Conservation (phyloP, 92 coral and sea anemone species). For the Scolanthus callimorphus region DNA sequence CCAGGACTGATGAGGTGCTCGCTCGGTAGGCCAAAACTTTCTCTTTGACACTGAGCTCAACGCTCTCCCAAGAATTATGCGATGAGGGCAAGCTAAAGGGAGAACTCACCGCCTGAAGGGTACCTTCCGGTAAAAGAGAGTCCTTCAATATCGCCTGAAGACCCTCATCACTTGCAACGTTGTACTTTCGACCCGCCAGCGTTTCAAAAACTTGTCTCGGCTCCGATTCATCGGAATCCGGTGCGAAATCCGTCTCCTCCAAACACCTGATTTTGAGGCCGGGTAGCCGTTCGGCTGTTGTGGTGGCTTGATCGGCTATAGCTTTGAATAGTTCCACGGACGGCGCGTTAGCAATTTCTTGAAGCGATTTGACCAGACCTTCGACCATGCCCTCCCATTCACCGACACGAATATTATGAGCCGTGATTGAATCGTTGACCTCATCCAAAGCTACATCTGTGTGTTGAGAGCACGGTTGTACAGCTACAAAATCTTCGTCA, state of each 20-base stretch:
- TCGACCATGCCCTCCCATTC: not conserved
- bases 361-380: not conserved
- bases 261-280: constrained; percentile 8
- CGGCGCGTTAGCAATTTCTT: not conserved
- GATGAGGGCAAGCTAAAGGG: too few species aligned
- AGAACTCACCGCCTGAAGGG: constrained; percentile 3
- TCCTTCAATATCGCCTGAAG: constrained; percentile 3
- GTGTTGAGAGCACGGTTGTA: not conserved
- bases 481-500: not conserved
- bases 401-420: not conserved
- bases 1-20: too few species aligned
- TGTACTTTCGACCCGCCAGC: constrained; percentile 4
- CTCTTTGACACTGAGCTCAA: too few species aligned
- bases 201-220: not conserved
- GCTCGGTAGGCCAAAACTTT: too few species aligned
- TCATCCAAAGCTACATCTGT: not conserved
- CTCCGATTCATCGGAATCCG: not conserved
- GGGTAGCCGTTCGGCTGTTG: not conserved
- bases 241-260: constrained; percentile 2
- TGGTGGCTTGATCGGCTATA: not conserved
- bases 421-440: not conserved
- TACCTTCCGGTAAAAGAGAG: constrained; percentile 4
- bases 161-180: constrained; percentile 11
- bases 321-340: not conserved
- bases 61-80: too few species aligned